phyloP scores from a whole-genome alignment of 2,888 invertebrate genomes.

The Dasysyrphus albostriatus region DNA sequence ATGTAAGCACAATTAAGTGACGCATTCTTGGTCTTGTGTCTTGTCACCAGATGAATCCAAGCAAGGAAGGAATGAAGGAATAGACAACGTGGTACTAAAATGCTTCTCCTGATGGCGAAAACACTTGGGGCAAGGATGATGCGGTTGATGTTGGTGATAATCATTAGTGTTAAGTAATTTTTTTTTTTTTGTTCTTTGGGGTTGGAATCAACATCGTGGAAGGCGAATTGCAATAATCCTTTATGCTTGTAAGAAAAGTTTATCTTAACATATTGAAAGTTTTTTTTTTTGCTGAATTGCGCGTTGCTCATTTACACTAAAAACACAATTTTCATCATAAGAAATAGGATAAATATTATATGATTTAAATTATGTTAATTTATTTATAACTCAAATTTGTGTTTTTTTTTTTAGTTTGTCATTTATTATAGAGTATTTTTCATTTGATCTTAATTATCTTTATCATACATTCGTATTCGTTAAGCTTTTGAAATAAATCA shows the following conservation, averaged over 20 bases:
- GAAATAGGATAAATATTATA: too few relatives aligned
- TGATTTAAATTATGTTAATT: too few relatives aligned
- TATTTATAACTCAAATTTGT: too few relatives aligned
- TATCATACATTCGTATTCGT: too few relatives aligned
- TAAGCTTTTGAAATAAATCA: too few relatives aligned
- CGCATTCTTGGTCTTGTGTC: constrained; percentile 42
- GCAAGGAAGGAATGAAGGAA: constrained; percentile 30
- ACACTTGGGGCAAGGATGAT: constrained; percentile 37
- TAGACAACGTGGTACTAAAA: constrained; percentile 40
- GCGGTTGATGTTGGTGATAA: constrained; percentile 58
- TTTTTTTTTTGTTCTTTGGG: constrained; percentile 1
- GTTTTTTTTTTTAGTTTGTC: too few relatives aligned
- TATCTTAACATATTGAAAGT: too few relatives aligned
- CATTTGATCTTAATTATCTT: too few relatives aligned
- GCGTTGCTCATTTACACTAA: too few relatives aligned
- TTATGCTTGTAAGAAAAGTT: neutral
- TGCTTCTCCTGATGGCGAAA: constrained; percentile 19
- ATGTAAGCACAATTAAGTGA: constrained; percentile 65
- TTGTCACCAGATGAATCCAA: constrained; percentile 16
- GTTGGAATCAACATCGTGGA: neutral
- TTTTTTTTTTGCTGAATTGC: too few relatives aligned
- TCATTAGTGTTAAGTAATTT: constrained; percentile 51
- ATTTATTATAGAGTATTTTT: too few relatives aligned
- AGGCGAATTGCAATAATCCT: neutral
- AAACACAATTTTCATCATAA: too few relatives aligned